These are phyloP conservation scores for Craniophora ligustri DNA, from an alignment of 2,888 invertebrate species.

Conservation along the genomic window DNA sequence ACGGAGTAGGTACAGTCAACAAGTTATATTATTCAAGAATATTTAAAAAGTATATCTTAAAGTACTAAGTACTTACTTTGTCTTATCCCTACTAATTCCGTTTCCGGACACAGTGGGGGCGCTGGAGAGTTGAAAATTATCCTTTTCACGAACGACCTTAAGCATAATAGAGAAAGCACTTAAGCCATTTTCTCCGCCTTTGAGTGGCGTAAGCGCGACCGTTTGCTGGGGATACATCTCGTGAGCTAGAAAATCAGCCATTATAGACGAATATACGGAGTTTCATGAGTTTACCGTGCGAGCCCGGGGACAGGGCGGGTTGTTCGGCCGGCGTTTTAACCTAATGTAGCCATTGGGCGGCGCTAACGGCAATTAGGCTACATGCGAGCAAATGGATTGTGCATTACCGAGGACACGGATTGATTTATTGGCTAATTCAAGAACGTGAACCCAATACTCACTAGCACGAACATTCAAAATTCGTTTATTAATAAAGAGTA, in stretches of 20 bases:
- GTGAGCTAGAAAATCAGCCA: conserved; percentile 88
- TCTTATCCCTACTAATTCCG: conserved; percentile 69
- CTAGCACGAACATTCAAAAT: conserved; percentile 25
- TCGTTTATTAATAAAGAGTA: conserved; percentile 62
- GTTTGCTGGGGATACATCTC: conserved; percentile 84
- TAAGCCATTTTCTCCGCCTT: conserved; percentile 89
- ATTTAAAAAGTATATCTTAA: not conserved
- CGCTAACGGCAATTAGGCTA: conserved; percentile 86
- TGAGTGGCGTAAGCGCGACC: conserved; percentile 87
- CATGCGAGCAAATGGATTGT: conserved; percentile 86
- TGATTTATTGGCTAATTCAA: conserved; percentile 80
- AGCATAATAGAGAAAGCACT: conserved; percentile 89
- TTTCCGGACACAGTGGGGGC: conserved; percentile 70
- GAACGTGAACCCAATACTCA: conserved; percentile 57
- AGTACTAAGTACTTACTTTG: not conserved
- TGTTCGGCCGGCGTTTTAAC: conserved; percentile 72
- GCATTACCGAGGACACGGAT: conserved; percentile 85
- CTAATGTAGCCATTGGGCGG: conserved; percentile 86
- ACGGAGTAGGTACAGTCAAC: too few species aligned
- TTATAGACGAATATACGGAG: conserved; percentile 80
- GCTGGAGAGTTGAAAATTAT: conserved; percentile 88
- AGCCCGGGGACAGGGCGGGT: conserved; percentile 64
- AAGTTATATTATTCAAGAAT: too few species aligned
- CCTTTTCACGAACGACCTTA: conserved; percentile 88
- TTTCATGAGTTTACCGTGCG: conserved; percentile 63